Conservation (phyloP, 2,113 vertebrate genomes). For the Eurystomus gularis region DNA sequence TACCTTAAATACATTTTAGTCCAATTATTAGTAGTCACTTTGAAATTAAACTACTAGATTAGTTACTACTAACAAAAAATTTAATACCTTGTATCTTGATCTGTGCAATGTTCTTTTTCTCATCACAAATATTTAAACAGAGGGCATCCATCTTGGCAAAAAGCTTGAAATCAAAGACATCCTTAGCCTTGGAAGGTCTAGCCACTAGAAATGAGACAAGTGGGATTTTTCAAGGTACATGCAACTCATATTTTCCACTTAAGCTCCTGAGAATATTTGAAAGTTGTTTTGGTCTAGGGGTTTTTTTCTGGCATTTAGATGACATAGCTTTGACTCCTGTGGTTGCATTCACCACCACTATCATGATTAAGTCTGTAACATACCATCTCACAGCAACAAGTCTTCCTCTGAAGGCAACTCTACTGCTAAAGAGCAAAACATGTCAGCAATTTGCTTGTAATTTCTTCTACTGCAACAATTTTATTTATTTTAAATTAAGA, state of each 20-base stretch:
- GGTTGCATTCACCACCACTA: background rate
- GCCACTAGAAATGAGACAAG: conserved; percentile 62
- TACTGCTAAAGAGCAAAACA: background rate
- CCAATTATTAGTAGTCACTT: background rate
- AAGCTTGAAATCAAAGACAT: conserved; percentile 85
- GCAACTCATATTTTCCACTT: background rate
- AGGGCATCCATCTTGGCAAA: conserved; percentile 88
- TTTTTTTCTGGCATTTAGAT: background rate
- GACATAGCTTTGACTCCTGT: background rate
- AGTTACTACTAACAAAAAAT: background rate
- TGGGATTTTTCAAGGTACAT: background rate
- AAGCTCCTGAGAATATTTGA: background rate
- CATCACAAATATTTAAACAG: conserved; percentile 86
- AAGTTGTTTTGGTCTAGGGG: background rate
- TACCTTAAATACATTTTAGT: background rate
- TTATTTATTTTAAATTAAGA: background rate
- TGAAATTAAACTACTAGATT: background rate
- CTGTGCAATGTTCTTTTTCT: conserved; percentile 87
- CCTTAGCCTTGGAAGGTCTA: conserved; percentile 76
- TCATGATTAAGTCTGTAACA: background rate
- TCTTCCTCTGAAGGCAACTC: background rate
- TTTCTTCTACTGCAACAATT: background rate
- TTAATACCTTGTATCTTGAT: conserved; percentile 90
- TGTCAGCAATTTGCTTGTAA: background rate
- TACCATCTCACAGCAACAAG: background rate